phyloP scores from a whole-genome alignment of 1,140 invertebrate genomes.

The Drosophila mauritiana region DNA sequence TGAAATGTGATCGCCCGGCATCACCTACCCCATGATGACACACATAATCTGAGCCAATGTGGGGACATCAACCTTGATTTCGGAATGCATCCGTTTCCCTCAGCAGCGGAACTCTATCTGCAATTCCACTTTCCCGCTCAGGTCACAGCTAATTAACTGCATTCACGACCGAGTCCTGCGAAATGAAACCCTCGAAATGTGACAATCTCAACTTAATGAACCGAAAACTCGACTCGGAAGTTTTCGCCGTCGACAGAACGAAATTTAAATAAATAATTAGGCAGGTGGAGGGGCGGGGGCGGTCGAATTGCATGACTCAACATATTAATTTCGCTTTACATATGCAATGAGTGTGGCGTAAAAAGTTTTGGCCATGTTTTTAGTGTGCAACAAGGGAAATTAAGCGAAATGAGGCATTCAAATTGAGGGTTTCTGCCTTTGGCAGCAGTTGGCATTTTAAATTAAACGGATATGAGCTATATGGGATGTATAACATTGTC shows the following conservation, averaged over 20 bases:
- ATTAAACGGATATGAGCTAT: background rate
- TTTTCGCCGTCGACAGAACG: slow-evolving; percentile 19
- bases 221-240: slow-evolving; percentile 6
- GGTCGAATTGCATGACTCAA: slow-evolving; percentile 24
- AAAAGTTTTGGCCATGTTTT: slow-evolving; percentile 24
- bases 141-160: slow-evolving; percentile 60
- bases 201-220: slow-evolving; percentile 31
- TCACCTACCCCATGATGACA: slow-evolving; percentile 39
- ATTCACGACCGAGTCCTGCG: slow-evolving; percentile 34
- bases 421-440: slow-evolving; percentile 12
- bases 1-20: slow-evolving; percentile 38
- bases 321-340: slow-evolving; percentile 65
- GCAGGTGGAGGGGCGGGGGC: background rate
- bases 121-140: background rate
- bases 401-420: slow-evolving; percentile 38
- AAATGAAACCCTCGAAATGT: slow-evolving; percentile 19
- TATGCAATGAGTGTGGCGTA: slow-evolving; percentile 43
- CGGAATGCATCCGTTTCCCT: slow-evolving; percentile 2
- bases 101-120: no score
- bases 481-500: background rate
- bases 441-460: background rate
- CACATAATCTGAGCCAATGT: slow-evolving; percentile 34
- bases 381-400: slow-evolving; percentile 69
- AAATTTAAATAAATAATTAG: slow-evolving; percentile 70
- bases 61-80: slow-evolving; percentile 24